phyloP scores from a whole-genome alignment of 2,113 vertebrate species.

The Ictalurus furcatus region DNA sequence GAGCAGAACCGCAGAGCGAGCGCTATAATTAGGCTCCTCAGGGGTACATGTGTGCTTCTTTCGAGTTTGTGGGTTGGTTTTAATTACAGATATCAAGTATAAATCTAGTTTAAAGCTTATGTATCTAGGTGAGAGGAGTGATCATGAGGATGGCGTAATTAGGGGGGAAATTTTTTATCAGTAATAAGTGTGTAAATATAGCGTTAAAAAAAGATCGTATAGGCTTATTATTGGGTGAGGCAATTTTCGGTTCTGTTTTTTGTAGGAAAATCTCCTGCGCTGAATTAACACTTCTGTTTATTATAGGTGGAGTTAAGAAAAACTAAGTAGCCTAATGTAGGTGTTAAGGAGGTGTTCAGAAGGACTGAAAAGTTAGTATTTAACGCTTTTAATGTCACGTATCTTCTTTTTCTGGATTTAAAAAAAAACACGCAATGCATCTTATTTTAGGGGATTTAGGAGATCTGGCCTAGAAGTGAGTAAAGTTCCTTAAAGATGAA shows the following conservation, averaged over 20 bases:
- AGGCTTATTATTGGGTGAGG: neutral
- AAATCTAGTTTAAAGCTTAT: neutral
- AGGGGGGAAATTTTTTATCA: neutral
- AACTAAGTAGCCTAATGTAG: neutral
- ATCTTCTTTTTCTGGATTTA: neutral
- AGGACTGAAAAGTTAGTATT: neutral
- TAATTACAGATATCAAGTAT: neutral
- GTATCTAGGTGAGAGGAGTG: neutral
- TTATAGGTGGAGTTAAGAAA: neutral
- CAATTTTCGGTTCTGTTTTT: neutral
- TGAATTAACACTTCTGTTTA: neutral
- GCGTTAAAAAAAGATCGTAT: no score
- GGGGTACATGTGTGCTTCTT: neutral
- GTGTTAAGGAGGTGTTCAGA: neutral
- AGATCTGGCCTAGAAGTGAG: neutral
- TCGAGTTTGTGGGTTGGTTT: neutral
- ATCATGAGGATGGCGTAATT: neutral
- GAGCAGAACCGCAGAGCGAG: conserved; percentile 1
- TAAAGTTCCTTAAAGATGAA: neutral
- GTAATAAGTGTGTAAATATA: neutral
- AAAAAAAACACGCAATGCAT: neutral
- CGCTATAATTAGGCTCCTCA: neutral
- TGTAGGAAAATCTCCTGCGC: neutral
- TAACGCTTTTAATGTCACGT: neutral
- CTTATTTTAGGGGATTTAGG: neutral